phyloP scores from a whole-genome alignment of 2,888 invertebrate species.

The Torymus auratus region DNA sequence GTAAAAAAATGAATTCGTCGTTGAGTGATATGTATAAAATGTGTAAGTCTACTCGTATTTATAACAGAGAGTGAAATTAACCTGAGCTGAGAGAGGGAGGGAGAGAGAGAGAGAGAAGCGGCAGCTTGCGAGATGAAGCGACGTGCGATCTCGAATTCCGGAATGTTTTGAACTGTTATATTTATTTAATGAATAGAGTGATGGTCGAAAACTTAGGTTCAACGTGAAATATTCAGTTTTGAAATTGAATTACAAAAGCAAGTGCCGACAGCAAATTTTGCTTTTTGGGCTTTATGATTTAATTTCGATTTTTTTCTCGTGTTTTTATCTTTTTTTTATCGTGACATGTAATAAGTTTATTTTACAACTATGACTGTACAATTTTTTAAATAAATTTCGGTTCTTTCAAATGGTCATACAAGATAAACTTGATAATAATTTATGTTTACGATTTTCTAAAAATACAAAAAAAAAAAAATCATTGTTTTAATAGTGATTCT shows the following conservation, averaged over 20 bases:
- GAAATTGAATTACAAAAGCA: neutral
- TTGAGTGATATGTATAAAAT: slow-evolving; percentile 57
- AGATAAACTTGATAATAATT: too few species aligned
- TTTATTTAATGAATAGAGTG: slow-evolving; percentile 9
- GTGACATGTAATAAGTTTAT: neutral
- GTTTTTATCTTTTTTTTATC: neutral
- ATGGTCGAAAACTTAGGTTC: neutral
- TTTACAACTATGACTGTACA: too few species aligned
- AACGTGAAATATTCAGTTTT: neutral
- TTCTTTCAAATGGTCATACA: too few species aligned
- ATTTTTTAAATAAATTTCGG: too few species aligned
- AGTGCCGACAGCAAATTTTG: too few species aligned
- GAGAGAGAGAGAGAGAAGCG: slow-evolving; percentile 11
- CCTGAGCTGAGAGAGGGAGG: too few species aligned
- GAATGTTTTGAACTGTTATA: slow-evolving; percentile 21
- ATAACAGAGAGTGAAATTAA: slow-evolving; percentile 10
- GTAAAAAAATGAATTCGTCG: slow-evolving; percentile 53
- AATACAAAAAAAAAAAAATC: too few species aligned
- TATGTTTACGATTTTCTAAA: too few species aligned
- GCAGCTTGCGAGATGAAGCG: slow-evolving; percentile 13
- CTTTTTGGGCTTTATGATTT: too few species aligned
- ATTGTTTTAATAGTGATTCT: too few species aligned
- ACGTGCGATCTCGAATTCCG: slow-evolving; percentile 10
- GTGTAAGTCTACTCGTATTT: slow-evolving; percentile 52
- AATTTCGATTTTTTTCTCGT: too few species aligned